Evolutionary conservation across 2,888 invertebrate genomes (phyloP), one percentile per base, ranked within the genome.

Genomic region (Mythimna ferrago): DNA sequence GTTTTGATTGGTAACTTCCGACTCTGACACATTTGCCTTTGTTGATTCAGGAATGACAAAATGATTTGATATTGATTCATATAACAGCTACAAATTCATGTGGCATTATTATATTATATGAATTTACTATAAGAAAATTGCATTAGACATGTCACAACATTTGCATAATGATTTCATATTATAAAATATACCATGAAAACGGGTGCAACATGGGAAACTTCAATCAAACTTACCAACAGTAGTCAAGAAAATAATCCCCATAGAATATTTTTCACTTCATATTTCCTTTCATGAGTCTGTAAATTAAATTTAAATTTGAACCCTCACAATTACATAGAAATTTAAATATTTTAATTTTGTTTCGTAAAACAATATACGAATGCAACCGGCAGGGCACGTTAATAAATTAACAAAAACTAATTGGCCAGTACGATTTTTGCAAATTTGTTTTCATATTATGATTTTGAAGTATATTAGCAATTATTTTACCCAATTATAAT

Each of bases 221-320:
- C 67, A 75, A 80, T 73, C 73, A 71, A 84, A 87, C 93, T 92
- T 86, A 94, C 95, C 93, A 90, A 87, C 83, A 88, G 70, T 82
- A 80, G 78, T 69, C 74, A 86, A 87, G 79, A 79, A 89, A 85
- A 80, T 82, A 88, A 89, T 89, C 86, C 86, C 91, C 92, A 91
- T 92, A 92, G 86, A 89, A 88, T 80, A 83, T 84, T 90, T 88
- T 81, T 86, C 75, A 88, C 79, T 87, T 86, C 89, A 89, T 88
- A 76, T 66, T 83, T 66, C 51, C 66, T 38, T 73, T 80, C 66
- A 71, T 26, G 66, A 77, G 32, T 71, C 89, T 89, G 84, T 19
- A 87, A 81, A 51, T 66, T 10, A 54, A 79, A 64, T 57, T 32
- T 11, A n/a, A 58, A 57, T 48, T n/a, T 11, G 9, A 32, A 6